Evolutionary conservation across 2,888 invertebrate species (phyloP), one percentile per base, ranked within the genome.

Genomic region (Drymonia ruficornis): DNA sequence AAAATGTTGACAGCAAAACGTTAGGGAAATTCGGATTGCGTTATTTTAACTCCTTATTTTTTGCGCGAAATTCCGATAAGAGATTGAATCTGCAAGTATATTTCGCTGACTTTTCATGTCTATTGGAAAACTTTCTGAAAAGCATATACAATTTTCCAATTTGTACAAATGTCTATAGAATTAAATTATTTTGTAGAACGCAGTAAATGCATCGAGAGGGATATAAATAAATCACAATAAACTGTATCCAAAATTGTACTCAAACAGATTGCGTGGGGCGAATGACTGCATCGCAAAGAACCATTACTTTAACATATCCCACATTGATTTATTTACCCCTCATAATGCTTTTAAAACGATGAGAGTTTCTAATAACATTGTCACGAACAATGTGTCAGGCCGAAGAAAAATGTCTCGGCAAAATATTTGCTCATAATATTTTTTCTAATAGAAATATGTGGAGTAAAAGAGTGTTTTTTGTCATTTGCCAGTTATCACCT

Each of bases 401-500:
- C 5, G 11, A 8, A 43, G 18, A 9, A 54, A 46, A 53, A 52
- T 50, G 36, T 52, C 12, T 34, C 44, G 28, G 52, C 44, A 54
- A 48, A 40, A 54, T 43, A 55, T 61, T 55, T 53, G 12, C 48
- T 15, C 1, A 1, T 40, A 56, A 54, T 60, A 62, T 61, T 63
- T 50, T 56, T 59, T 57, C 44, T 61, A 59, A 58, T 62, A 60
- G 47, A 60, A 61, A 15, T 38, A 18, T 50, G 49, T 42, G 49
- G n/a, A 54, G 47, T 15, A 47, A 55, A 63, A 63, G 54, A 56
- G 55, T 72, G 36, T 76, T 83, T 84, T 81, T 81, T 80, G 77
- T 83, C 77, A 80, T 80, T 81, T 78, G 67, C 70, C 81, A 83
- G 85, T 86, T 87, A 88, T 87, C 89, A 89, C 88, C 87, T 86